These are phyloP conservation scores for Leucoma salicis DNA, from an alignment of 2,888 invertebrate genomes.

Conservation along the genomic window DNA sequence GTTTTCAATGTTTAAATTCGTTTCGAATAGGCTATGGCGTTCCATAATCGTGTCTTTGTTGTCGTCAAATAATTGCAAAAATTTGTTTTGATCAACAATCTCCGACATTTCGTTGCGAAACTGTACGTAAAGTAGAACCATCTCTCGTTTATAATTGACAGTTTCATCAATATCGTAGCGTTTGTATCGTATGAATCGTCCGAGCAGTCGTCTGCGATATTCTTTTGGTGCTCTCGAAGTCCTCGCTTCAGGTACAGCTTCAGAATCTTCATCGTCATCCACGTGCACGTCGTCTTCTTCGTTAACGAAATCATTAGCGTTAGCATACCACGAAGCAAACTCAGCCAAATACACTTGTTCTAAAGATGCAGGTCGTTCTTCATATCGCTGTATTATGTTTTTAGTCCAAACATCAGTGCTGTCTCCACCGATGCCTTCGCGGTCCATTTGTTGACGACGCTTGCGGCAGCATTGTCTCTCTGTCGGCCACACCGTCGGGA, in stretches of 20 bases:
- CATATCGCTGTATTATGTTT: conserved; percentile 36
- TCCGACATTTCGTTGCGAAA: conserved; percentile 42
- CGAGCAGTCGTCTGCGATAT: conserved; percentile 26
- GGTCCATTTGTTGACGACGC: conserved; percentile 35
- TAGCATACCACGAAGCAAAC: conserved; percentile 28
- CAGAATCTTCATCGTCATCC: conserved; percentile 34
- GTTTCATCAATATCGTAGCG: conserved; percentile 46
- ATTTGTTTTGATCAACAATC: conserved; percentile 33
- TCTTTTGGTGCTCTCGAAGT: conserved; percentile 23
- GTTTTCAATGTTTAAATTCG: conserved; percentile 29
- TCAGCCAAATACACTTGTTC: conserved; percentile 32
- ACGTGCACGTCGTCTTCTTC: conserved; percentile 39
- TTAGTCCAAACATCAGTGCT: conserved; percentile 40
- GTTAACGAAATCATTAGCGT: conserved; percentile 38
- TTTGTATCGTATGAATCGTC: conserved; percentile 45
- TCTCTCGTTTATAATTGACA: conserved; percentile 45
- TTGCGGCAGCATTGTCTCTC: conserved; percentile 44
- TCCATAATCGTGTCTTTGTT: conserved; percentile 31
- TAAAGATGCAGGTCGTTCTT: conserved; percentile 33
- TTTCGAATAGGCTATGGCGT: conserved; percentile 27
- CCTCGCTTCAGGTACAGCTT: conserved; percentile 27
- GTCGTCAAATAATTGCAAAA: conserved; percentile 29
- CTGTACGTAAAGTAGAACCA: conserved; percentile 45
- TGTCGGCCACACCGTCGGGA: conserved; percentile 50
- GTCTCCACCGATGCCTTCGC: conserved; percentile 31